Evolutionary conservation across 2,888 invertebrate species (phyloP).

Genomic region (Drosophila anomelani): DNA sequence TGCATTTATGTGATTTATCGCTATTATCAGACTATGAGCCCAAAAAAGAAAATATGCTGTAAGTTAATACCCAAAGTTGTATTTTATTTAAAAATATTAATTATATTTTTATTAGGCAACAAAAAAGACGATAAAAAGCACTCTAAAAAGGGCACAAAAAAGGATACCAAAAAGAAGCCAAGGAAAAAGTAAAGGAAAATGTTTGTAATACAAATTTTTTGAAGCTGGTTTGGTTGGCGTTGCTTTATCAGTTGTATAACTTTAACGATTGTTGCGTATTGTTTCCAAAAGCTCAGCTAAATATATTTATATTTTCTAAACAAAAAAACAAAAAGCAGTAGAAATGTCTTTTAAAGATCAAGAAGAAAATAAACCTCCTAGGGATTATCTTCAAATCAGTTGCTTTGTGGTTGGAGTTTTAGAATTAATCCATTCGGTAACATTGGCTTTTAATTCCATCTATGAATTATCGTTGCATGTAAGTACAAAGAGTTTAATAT

Average conservation of each 20-base stretch:
- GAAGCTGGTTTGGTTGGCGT: constrained; percentile 10
- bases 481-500: neutral
- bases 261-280: neutral
- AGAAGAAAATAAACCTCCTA: neutral
- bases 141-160: constrained; percentile 14
- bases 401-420: constrained; percentile 41
- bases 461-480: constrained; percentile 12
- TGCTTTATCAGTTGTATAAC: constrained; percentile 1
- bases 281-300: neutral
- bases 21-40: constrained; percentile 55
- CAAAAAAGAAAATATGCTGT: constrained; percentile 25
- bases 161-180: constrained; percentile 10
- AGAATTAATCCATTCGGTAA: constrained; percentile 55
- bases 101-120: neutral
- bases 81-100: neutral
- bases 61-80: neutral
- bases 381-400: constrained; percentile 13
- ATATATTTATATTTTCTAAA: constrained; percentile 13
- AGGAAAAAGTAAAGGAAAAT: constrained; percentile 18
- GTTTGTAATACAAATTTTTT: neutral
- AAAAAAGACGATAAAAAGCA: constrained; percentile 1
- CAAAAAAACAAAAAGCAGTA: neutral
- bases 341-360: neutral
- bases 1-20: constrained; percentile 58
- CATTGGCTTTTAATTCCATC: constrained; percentile 36